A percentile compares a stretch with the other conserved stretches of the same genome.
Conservation (phyloP, 2,888 invertebrate genomes). For the Lypha dubia region DNA sequence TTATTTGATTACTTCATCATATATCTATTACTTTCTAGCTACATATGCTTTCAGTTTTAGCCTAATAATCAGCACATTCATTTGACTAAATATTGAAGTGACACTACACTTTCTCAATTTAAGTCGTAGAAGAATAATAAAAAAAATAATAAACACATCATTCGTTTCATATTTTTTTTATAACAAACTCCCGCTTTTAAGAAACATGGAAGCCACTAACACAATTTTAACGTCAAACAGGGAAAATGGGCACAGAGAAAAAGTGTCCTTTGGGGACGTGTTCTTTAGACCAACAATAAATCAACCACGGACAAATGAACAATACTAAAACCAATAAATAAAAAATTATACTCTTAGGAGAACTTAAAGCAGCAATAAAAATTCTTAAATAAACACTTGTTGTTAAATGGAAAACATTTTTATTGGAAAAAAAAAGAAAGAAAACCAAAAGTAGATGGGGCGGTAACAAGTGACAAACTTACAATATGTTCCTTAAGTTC, state of each 20-base stretch:
- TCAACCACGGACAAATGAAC: neutral
- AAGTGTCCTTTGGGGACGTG: neutral
- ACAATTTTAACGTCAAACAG: neutral
- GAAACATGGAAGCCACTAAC: neutral
- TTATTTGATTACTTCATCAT: too few species aligned
- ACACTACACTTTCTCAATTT: too few species aligned
- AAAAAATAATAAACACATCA: neutral
- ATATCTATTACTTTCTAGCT: too few species aligned
- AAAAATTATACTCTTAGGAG: neutral
- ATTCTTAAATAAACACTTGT: slow-evolving; percentile 9
- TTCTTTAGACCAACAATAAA: neutral
- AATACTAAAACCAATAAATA: neutral
- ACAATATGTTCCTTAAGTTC: slow-evolving; percentile 92
- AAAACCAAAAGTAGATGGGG: neutral
- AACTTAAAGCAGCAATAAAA: neutral
- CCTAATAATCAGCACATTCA: too few species aligned
- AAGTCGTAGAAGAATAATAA: too few species aligned
- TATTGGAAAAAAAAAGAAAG: neutral
- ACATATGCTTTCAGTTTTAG: too few species aligned
- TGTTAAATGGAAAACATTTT: neutral
- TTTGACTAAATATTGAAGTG: too few species aligned
- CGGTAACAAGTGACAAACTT: slow-evolving; percentile 82
- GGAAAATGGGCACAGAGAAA: neutral
- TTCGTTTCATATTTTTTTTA: too few species aligned
- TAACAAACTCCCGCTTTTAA: neutral